Evolutionary conservation across 2,113 vertebrate genomes (phyloP).

Genomic region (Hipposideros armiger): DNA sequence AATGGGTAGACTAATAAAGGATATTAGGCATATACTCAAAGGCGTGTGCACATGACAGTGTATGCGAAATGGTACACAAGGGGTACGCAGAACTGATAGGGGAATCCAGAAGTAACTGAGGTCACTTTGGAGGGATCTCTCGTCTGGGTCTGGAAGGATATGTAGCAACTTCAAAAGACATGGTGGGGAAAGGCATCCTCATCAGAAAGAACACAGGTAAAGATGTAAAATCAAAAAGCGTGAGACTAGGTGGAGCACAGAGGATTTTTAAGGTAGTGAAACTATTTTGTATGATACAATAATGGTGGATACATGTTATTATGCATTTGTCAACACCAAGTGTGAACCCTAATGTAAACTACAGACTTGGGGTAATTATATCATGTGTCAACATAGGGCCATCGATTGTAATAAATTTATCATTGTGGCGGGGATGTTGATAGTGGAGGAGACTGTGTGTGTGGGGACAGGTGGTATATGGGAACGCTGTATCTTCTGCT

Average conservation of each 20-base stretch:
- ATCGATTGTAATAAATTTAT: neutral
- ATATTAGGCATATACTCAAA: neutral
- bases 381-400: neutral
- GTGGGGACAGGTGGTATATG: too few relatives aligned
- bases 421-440: neutral
- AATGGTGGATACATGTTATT: neutral
- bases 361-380: neutral
- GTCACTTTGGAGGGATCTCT: neutral
- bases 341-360: neutral
- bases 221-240: neutral
- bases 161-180: neutral
- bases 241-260: neutral
- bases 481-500: neutral
- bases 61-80: neutral
- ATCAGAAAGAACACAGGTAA: neutral
- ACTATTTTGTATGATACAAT: too few relatives aligned
- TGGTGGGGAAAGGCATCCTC: neutral
- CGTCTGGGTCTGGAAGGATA: neutral
- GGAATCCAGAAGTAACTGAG: neutral
- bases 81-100: neutral
- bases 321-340: neutral
- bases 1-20: neutral
- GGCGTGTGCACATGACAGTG: neutral
- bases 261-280: neutral
- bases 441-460: neutral